Evolutionary conservation across 64 coral and sea anemone genomes (phyloP).

Genomic region (Dendrophyllia cribrosa): DNA sequence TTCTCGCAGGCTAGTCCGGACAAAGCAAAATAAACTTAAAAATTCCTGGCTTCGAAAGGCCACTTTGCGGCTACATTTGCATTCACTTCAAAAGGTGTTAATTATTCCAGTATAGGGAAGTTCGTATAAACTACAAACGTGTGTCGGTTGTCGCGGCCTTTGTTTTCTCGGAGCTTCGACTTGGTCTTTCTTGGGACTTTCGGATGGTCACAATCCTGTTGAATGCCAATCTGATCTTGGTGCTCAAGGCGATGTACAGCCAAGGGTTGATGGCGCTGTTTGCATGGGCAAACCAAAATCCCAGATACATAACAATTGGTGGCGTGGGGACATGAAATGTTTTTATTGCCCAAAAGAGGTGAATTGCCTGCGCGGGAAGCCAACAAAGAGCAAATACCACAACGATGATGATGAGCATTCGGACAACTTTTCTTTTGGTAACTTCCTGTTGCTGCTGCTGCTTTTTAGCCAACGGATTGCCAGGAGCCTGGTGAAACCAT

Average conservation of each 20-base stretch:
- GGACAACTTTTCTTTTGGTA: constrained; percentile 9
- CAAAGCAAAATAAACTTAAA: too few species aligned
- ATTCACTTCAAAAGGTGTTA: too few species aligned
- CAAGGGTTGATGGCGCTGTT: constrained; percentile 62
- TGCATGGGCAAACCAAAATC: constrained; percentile 21
- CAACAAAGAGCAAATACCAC: constrained; percentile 48
- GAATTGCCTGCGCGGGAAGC: constrained; percentile 56
- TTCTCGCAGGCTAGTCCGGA: too few species aligned
- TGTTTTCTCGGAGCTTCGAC: too few species aligned
- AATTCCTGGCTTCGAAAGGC: too few species aligned
- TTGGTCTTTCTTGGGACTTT: too few species aligned
- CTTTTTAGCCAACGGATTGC: constrained; percentile 2
- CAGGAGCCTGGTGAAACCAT: constrained; percentile 42
- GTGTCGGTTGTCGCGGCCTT: not conserved
- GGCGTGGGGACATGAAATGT: too few species aligned
- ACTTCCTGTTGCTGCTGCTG: not conserved
- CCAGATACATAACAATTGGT: not conserved
- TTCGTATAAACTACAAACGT: too few species aligned
- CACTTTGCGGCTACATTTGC: too few species aligned
- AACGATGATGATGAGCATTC: constrained; percentile 60
- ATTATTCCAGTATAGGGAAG: too few species aligned
- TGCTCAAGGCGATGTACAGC: constrained; percentile 34
- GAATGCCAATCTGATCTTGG: not conserved
- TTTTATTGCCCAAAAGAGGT: not conserved
- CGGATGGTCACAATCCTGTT: not conserved